Base-by-base conservation (phyloP, 2,888 invertebrate genomes). In the Altica lythri region DNA sequence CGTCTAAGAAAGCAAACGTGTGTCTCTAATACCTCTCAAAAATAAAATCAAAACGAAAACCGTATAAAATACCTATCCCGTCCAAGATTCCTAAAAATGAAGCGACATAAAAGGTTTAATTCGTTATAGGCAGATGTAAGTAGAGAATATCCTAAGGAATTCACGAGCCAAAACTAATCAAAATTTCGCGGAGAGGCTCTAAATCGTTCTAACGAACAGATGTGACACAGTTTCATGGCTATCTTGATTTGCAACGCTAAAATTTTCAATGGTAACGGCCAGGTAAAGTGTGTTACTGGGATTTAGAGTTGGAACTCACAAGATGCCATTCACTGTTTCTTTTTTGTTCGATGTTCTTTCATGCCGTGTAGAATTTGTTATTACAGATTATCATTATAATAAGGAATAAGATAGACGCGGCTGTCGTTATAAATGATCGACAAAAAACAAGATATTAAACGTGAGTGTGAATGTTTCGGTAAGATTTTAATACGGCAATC, bases 41-140 rank as follows among this genome's bases (percentile, higher is more conserved):
- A 17, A 30, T n/a, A 44, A 44, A 50, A 57, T 51, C 22, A 14
- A 25, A 38, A 9, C 27, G 53, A 58, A 51, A 48, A 58, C 54
- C 62, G 53, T 58, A 40, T 38, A 25, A 37, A 40, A 40, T 27
- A 5, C 29, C 16, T 29, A 34, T 40, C 47, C 35, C 30, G 12
- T 42, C 46, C 30, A 53, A 57, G 44, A 52, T 51, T 43, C 22
- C 29, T 4, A 13, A 54, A 55, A 45, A 48, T 55, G 27, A 22
- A 49, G 57, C 47, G 14, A 37, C 47, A 60, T 62, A 62, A 67
- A 66, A 64, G 59, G 53, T 55, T 43, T 53, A 66, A 73, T 74
- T 74, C 71, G 73, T 70, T 69, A 69, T 71, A 71, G 71, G 66
- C 73, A 74, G 73, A 73, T 74, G 73, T 60, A 58, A 53, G 58